Base-by-base conservation (phyloP, 2,113 vertebrate genomes). In the Pardalotus punctatus region DNA sequence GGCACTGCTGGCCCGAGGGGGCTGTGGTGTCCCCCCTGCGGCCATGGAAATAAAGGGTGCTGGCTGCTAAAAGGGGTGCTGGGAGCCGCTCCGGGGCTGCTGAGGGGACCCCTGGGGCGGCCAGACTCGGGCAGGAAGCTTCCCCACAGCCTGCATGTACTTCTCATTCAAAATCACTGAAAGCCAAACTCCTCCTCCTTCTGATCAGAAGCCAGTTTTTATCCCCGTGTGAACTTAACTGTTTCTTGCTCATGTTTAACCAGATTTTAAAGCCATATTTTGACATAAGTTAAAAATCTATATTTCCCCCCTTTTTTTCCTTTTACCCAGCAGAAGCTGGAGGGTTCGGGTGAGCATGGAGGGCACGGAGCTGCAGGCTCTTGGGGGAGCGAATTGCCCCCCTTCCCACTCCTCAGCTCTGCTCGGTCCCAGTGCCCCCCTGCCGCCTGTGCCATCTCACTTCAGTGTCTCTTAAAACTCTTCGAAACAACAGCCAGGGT, bases 291-390 rank as follows among this genome's bases (percentile, higher is more conserved):
- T 29, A 14, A 69, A 8, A 23, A 28, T 20, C 62, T n/a, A 4
- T 80, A 5, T 76, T 69, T 31, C 13, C 0, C 0, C 16, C 27
- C 3, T 6, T 29, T 27, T 31, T 31, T 28, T 2, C 8, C 5
- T 28, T 64, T 69, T 38, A 3, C 20, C 35, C 23, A 21, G 60
- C 10, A 51, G 27, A 80, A n/a, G 65, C 31, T 17, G 20, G 24
- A 27, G 70, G 51, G 5, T 24, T 11, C 10, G 6, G 4, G n/a
- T 14, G 45, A n/a, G 42, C 14, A 3, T 1, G n/a, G 62, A 31
- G 43, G n/a, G 42, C 50, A 36, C 40, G 7, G 42, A 40, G 56
- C 4, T 65, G 54, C 69, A 22, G 29, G 10, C 17, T 20, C 5
- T 1, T 4, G 27, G 60, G 36, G n/a, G 38, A 64, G 35, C 23